Base-by-base conservation (phyloP, 2,888 invertebrate genomes). In the Tipula unca region DNA sequence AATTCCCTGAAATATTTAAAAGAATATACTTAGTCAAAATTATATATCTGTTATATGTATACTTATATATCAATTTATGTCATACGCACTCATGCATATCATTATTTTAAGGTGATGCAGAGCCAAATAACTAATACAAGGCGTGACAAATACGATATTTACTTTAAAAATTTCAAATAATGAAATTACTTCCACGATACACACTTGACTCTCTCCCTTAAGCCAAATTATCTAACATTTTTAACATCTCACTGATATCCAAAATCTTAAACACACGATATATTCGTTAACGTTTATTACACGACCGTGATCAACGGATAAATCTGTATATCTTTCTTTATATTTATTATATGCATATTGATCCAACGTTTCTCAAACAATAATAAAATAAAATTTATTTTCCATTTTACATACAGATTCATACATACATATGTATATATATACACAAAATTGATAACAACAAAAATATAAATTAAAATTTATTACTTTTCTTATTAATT, bases 391-490 rank as follows among this genome's bases (percentile, higher is more conserved):
- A 69, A 25, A 25, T 69, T 69, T 69, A 69, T 69, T 69, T 69
- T 69, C 25, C 69, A 69, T 25, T 69, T 69, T 69, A 54, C 13
- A 54, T n/a, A n/a, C 42, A 35, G 35, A 3, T 6, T 48, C 5
- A 17, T 8, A 5, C 48, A 48, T 6, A 32, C 32, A 32, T 32
- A 32, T 2, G 32, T 32, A 32, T n/a, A n/a, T 10, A 25, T 1
- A 69, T 25, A 25, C 69, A 69, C 25, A 20, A 25, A 54, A 69
- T 69, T 69, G 69, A 69, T 69, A 69, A 48, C 48, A 48, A 69
- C 10, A 69, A n/a, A n/a, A 69, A 69, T 69, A 69, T 69, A 69
- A 69, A 69, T 69, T 69, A 69, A 69, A 69, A 69, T 69, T 69
- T 69, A 69, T 69, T 69, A 20, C 69, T 69, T 69, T 69, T 69